Conservation (phyloP, 2,797 vertebrate genomes). For the Zalophus californianus region DNA sequence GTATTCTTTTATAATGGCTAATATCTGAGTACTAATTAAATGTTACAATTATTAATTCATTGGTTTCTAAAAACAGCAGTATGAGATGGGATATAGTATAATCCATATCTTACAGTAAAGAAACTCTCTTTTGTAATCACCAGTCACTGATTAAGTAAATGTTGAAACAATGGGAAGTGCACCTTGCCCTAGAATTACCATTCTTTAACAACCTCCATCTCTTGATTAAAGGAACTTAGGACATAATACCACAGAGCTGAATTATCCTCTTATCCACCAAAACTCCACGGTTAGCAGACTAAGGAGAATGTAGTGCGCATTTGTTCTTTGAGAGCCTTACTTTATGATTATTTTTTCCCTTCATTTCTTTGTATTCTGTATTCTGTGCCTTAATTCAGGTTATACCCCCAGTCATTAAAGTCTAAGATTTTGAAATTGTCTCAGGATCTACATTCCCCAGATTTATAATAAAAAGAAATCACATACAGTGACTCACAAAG, state of each 20-base stretch:
- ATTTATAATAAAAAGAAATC: conserved; percentile 4
- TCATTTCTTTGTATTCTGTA: conserved; percentile 1
- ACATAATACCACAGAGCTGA: not conserved
- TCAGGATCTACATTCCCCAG: not conserved
- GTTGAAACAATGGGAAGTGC: not conserved
- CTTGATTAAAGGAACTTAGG: conserved; percentile 37
- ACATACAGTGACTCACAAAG: not conserved
- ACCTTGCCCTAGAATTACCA: not conserved
- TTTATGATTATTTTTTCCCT: conserved; percentile 1
- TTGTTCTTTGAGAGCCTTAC: conserved; percentile 18
- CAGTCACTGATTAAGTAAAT: not conserved
- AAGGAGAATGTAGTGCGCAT: not conserved
- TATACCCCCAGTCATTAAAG: not conserved
- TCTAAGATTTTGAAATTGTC: not conserved
- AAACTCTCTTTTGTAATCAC: not conserved
- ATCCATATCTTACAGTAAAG: not conserved
- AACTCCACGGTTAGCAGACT: not conserved
- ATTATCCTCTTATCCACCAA: conserved; percentile 6
- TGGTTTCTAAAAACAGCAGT: conserved; percentile 39
- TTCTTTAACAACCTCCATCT: not conserved
- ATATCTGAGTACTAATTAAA: conserved; percentile 43
- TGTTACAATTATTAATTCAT: not conserved
- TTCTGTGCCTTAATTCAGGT: conserved; percentile 39
- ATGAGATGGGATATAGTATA: not conserved
- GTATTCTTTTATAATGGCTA: not conserved